Conservation (phyloP, 2,888 invertebrate species). For the Harmothoe impar region DNA sequence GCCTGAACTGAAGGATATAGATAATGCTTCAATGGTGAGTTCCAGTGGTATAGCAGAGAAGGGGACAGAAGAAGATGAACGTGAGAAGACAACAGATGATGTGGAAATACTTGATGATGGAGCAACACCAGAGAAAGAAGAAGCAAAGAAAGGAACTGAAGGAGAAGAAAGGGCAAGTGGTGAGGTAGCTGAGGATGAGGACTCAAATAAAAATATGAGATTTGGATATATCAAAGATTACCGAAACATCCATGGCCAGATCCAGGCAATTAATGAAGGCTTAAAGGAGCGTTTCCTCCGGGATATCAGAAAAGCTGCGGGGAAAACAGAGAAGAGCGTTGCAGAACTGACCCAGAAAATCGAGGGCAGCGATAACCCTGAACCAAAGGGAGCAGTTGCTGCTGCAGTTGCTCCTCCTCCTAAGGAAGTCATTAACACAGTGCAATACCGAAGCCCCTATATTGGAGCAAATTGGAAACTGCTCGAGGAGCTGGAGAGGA, state of each 20-base stretch:
- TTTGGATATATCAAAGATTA: slow-evolving; percentile 16
- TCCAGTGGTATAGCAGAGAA: too few relatives aligned
- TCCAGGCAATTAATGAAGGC: neutral
- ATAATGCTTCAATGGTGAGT: too few relatives aligned
- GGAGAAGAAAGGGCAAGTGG: neutral
- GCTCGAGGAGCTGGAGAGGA: too few relatives aligned
- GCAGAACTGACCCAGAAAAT: neutral
- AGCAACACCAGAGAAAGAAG: neutral
- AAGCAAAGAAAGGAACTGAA: neutral
- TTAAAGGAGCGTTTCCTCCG: neutral
- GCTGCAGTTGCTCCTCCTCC: neutral
- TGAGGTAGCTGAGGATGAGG: too few relatives aligned
- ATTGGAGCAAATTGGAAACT: too few relatives aligned
- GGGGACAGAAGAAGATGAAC: too few relatives aligned
- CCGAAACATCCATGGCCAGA: neutral
- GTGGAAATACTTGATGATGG: too few relatives aligned
- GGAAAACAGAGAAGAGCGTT: neutral
- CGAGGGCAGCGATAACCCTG: neutral
- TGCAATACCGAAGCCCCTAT: too few relatives aligned
- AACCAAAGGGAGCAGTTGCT: neutral
- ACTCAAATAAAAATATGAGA: neutral
- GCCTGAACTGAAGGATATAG: too few relatives aligned
- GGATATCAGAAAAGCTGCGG: neutral
- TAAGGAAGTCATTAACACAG: too few relatives aligned
- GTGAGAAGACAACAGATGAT: too few relatives aligned